Percentiles rank a stretch among this genome's conserved stretches.
Conservation (phyloP, 2,888 invertebrate genomes). For the Thymelicus lineola region DNA sequence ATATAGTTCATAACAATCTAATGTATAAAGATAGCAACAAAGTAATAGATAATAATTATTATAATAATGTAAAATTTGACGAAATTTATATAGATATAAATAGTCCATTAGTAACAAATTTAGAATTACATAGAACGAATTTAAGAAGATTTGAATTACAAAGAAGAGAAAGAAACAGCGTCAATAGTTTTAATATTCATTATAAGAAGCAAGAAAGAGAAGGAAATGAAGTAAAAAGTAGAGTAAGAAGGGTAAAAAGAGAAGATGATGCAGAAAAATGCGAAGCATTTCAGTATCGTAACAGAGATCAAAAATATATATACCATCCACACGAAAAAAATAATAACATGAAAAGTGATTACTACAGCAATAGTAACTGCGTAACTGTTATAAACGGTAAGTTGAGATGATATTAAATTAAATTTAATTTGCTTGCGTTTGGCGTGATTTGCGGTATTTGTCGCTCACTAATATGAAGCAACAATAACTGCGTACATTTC, state of each 20-base stretch:
- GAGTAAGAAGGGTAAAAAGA: conserved; percentile 59
- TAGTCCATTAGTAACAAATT: conserved; percentile 49
- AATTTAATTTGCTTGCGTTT: not conserved
- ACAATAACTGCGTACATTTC: too few relatives aligned
- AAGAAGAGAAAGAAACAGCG: conserved; percentile 39
- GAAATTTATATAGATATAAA: conserved; percentile 53
- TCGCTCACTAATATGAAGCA: too few relatives aligned
- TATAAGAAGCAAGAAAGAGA: conserved; percentile 19
- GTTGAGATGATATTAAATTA: conserved; percentile 38
- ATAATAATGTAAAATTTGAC: conserved; percentile 43
- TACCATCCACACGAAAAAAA: conserved; percentile 62
- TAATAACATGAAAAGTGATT: conserved; percentile 50
- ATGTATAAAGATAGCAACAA: conserved; percentile 37
- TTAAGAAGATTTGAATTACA: conserved; percentile 45
- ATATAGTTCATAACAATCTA: conserved; percentile 43
- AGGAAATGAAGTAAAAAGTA: conserved; percentile 43
- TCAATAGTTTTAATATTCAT: conserved; percentile 37
- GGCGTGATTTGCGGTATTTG: too few relatives aligned
- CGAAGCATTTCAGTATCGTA: conserved; percentile 54
- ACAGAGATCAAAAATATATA: conserved; percentile 49
- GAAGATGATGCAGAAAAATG: conserved; percentile 57
- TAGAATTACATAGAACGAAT: conserved; percentile 51
- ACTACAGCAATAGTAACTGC: conserved; percentile 66
- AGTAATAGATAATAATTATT: conserved; percentile 38
- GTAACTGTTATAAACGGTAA: conserved; percentile 68